phyloP scores from a whole-genome alignment of 23 tunicate genomes.

The Halocynthia roretzi region DNA sequence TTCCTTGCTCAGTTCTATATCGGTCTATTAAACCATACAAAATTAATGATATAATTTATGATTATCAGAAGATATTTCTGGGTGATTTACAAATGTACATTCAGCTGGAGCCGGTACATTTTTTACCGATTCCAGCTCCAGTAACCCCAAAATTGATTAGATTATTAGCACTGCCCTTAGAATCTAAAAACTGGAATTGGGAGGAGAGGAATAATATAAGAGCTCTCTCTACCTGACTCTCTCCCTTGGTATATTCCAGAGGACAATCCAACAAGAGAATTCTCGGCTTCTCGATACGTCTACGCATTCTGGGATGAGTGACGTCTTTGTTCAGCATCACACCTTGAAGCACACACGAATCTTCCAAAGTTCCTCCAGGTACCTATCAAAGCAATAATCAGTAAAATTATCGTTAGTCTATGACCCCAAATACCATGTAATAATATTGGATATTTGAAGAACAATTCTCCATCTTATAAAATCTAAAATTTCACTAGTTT shows the following conservation, averaged over 20 bases:
- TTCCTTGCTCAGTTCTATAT: constrained; percentile 85
- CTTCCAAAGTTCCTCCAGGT: constrained; percentile 85
- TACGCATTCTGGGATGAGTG: constrained; percentile 92
- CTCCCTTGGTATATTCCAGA: constrained; percentile 93
- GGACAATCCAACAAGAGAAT: constrained; percentile 87
- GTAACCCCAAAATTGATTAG: no score
- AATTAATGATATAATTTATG: not conserved
- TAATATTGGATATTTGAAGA: not conserved
- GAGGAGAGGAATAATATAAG: no score
- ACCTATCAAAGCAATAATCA: constrained; percentile 28
- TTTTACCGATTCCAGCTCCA: no score
- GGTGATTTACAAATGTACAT: no score
- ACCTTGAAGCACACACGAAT: constrained; percentile 78
- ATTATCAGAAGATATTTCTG: not conserved
- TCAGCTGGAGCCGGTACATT: no score
- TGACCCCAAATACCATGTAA: not conserved
- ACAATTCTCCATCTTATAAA: not conserved
- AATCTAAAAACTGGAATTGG: no score
- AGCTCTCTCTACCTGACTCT: constrained; percentile 61
- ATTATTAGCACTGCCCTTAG: no score
- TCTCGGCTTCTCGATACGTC: constrained; percentile 93
- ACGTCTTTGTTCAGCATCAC: constrained; percentile 98
- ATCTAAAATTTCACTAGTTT: not conserved
- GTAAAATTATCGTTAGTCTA: not conserved
- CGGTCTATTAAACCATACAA: constrained; percentile 42